Evolutionary conservation across 2,888 invertebrate genomes (phyloP), one percentile per base, ranked within the genome.

Genomic region (Pristionchus exspectatus): DNA sequence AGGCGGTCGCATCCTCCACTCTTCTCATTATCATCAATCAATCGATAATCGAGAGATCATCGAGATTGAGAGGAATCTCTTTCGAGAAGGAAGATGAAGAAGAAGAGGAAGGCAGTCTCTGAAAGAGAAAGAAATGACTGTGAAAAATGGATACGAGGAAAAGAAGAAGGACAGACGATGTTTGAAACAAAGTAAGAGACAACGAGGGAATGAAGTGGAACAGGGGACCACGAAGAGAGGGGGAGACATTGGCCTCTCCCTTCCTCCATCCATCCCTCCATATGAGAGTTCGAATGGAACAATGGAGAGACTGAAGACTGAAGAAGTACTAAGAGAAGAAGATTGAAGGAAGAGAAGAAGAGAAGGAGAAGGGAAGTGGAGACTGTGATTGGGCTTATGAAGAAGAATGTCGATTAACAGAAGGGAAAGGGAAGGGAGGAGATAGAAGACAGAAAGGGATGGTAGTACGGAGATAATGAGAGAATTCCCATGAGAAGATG

Each of bases 1-100:
- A 38, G 2, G 63, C 56, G 1, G 54, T 59, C 21, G 88, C 88
- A 81, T 88, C 81, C n/a, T 88, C 88, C 30, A 88, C 88, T 81
- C 88, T 54, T 63, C 63, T 74, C 88, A 88, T 88, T 66, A 33
- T 87, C 69, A 44, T 77, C 77, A 77, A 44, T 77, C 77, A 77
- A 77, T 77, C 44, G 77, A 77, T 77, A 77, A 77, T 44, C 44
- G 77, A 44, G 77, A 77, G 77, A 44, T 77, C 77, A 77, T 77
- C 44, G 77, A 77, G 77, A 77, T 21, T 12, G 7, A 10, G 10
- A 10, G 63, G 33, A 30, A 63, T 86, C 54, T 77, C 77, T 44
- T 44, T 44, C 24, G 77, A 77, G 72, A 33, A n/a, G 63, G 38
- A 27, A 63, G 18, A 86, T 24, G 27, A 18, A 30, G 72, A 87